Evolutionary conservation across 2,113 vertebrate genomes (phyloP), one percentile per base, ranked within the genome.

Genomic region (Corydoras sp.): DNA sequence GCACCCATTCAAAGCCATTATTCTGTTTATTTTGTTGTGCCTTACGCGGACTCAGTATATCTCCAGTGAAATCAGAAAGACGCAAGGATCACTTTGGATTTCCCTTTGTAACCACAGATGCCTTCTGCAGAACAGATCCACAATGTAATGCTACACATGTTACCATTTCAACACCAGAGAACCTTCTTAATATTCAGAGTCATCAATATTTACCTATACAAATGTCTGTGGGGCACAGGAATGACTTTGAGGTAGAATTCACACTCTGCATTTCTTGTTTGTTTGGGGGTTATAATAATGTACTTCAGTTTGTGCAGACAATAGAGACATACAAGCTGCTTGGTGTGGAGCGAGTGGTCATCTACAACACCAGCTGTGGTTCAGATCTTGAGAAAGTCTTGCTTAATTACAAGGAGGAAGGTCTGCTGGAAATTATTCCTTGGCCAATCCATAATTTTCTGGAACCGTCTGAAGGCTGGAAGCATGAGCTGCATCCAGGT

Each of bases 1-100:
- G 10, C 86, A 71, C 85, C 85, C 18, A 77, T 86, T 3, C 74
- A 13, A 35, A 81, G 15, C 18, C 81, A 0, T 85, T 91, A 0
- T 68, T 85, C 72, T 93, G 90, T 76, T 66, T 82, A 75, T 90
- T 92, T 76, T 85, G 85, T 75, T 93, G 91, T 64, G 13, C n/a
- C 5, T 1, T 64, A 3, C 32, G 54, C 0, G 31, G 68, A n/a
- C 77, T 11, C 60, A 71, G 0, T 29, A 31, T 69, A 69, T 69
- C 58, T 14, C 18, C 58, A 50, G 68, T 69, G 2, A 67, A 48
- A 0, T 0, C 84, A 53, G 66, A 81, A 2, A 78, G 9, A 35
- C 84, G 87, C 30, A 72, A 70, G 1, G 86, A 88, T 5, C 69
- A 82, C 14, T 89, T 89, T 80, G 88, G 81, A 10, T 90, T 89